Evolutionary conservation across 2,888 invertebrate species (phyloP).

Genomic region (Dasypolia templi): DNA sequence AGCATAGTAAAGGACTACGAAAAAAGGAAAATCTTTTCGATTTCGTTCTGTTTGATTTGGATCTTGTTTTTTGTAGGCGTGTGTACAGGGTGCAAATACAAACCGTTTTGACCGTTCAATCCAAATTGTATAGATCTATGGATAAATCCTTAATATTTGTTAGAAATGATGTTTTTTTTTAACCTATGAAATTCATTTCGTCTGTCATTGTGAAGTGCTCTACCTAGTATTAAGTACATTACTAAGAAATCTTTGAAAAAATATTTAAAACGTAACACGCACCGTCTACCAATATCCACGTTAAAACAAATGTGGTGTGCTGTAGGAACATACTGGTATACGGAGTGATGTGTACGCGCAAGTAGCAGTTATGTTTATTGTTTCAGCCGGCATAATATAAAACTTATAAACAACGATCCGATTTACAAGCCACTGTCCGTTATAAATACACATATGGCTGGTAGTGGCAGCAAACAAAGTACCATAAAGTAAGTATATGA

Average conservation of each 20-base stretch:
- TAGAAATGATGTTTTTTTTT: background rate
- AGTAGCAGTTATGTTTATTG: slow-evolving; percentile 81
- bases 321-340: slow-evolving; percentile 30
- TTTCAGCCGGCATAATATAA: slow-evolving; percentile 81
- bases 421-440: slow-evolving; percentile 85
- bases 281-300: slow-evolving; percentile 7
- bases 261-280: background rate
- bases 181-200: too few species aligned
- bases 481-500: too few species aligned
- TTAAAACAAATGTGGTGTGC: slow-evolving; percentile 36
- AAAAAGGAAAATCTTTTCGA: background rate
- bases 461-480: slow-evolving; percentile 73
- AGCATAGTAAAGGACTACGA: background rate
- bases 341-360: slow-evolving; percentile 60
- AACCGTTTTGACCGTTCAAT: slow-evolving; percentile 14
- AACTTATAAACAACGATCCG: slow-evolving; percentile 86
- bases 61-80: too few species aligned
- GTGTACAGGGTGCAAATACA: slow-evolving; percentile 4
- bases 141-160: background rate
- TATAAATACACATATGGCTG: slow-evolving; percentile 80
- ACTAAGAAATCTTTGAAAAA: background rate
- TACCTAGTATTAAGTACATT: background rate
- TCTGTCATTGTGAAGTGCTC: background rate
- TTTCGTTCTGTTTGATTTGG: background rate
- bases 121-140: slow-evolving; percentile 8